Base-by-base conservation (phyloP, 2,888 invertebrate genomes). In the Drosophila barbarae region DNA sequence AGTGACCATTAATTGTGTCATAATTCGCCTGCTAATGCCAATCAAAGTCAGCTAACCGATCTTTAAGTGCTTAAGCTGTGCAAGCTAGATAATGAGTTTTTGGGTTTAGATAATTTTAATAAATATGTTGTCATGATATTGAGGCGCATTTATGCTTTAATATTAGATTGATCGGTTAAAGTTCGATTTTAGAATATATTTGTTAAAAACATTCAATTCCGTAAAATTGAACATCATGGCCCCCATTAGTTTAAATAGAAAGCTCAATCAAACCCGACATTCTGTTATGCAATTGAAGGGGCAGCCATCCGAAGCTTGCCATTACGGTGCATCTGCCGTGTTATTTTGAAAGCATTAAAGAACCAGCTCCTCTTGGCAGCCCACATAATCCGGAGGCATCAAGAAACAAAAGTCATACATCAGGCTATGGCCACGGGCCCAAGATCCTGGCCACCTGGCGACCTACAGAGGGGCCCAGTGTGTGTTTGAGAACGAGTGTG, bases 321-420 rank as follows among this genome's bases (percentile, higher is more conserved):
- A 50, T 75, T 66, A 64, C 46, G 59, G 49, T 52, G 49, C 21
- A 47, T n/a, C 13, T 21, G 23, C 6, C 46, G n/a, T 47, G n/a
- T 41, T 39, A 30, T 26, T 32, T 38, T 23, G 7, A 35, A 39
- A 49, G 30, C 58, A 61, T 70, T 57, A 65, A 69, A 55, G 65
- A 15, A 50, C 28, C 32, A 34, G 41, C 36, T 41, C 10, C 18
- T 23, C 28, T 44, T 28, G 21, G n/a, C 69, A 70, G 58, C 66
- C 61, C 59, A 69, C 53, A 72, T 72, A 61, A 67, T 60, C 56
- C 30, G 30, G 13, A 30, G 54, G 42, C 59, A 53, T 66, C 26
- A 76, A 71, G 74, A 26, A 69, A 64, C 64, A 70, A 73, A 79
- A 74, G 76, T 78, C 76, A 71, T 53, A 74, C 53, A 52, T 41